phyloP scores from a whole-genome alignment of 2,888 invertebrate species.

The Megaustenia siamemsis region DNA sequence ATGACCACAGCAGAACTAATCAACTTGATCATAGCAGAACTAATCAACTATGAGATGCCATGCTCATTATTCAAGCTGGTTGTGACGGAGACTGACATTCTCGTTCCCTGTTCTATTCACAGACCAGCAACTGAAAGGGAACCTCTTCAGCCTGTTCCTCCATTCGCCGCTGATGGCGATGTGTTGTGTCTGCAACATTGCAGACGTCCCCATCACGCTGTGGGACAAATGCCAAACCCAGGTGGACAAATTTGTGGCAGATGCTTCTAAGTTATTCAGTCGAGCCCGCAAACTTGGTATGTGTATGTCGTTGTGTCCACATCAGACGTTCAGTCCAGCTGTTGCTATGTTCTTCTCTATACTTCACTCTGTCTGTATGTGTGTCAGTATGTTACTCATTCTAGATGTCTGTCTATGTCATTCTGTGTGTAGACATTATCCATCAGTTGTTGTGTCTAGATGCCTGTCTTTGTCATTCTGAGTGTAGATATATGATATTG shows the following conservation, averaged over 20 bases:
- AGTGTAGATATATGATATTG: no score
- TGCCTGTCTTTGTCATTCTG: no score
- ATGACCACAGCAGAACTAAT: no score
- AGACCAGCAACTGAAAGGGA: slow-evolving; percentile 86
- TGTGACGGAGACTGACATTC: no score
- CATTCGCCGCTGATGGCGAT: slow-evolving; percentile 95
- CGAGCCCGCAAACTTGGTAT: slow-evolving; percentile 88
- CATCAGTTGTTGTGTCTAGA: no score
- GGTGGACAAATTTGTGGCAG: slow-evolving; percentile 92
- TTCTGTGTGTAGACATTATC: no score
- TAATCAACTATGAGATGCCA: no score
- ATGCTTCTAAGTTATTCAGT: slow-evolving; percentile 90
- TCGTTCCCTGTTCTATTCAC: slow-evolving; percentile 74
- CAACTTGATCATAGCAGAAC: no score
- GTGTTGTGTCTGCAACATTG: slow-evolving; percentile 93
- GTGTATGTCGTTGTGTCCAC: neutral
- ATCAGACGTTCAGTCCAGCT: neutral
- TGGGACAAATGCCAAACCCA: slow-evolving; percentile 95
- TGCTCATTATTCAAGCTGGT: no score
- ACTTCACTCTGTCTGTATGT: neutral
- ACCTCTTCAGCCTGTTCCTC: slow-evolving; percentile 95
- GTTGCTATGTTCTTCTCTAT: neutral
- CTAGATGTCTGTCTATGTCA: no score
- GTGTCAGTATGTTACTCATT: no score
- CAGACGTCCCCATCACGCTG: slow-evolving; percentile 89